A percentile compares a stretch with the other conserved stretches of the same genome.
phyloP scores from a whole-genome alignment of 1,140 invertebrate genomes.

The Cydia strobilella region DNA sequence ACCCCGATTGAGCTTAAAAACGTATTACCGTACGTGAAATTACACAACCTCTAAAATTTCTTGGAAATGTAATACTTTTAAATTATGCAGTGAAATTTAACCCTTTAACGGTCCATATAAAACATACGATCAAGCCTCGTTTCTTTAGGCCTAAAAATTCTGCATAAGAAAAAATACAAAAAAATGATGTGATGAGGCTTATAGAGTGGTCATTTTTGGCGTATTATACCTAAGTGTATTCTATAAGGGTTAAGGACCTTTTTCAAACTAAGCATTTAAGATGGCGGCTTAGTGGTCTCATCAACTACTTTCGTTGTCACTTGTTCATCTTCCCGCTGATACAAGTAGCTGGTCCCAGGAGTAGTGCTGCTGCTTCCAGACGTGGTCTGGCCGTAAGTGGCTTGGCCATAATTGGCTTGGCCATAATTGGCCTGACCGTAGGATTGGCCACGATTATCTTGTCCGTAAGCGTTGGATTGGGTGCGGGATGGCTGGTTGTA shows the following conservation, averaged over 20 bases:
- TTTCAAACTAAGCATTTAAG: constrained; percentile 32
- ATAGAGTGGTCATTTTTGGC: not conserved
- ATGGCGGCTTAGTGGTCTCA: constrained; percentile 47
- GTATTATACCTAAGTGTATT: not conserved
- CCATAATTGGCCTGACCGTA: constrained; percentile 39
- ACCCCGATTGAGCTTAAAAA: too few species aligned
- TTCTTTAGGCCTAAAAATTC: too few species aligned
- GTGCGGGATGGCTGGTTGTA: constrained; percentile 20
- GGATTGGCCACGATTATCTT: constrained; percentile 34
- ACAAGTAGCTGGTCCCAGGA: constrained; percentile 63
- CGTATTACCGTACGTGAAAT: too few species aligned
- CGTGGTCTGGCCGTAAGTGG: constrained; percentile 32
- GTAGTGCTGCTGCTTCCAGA: constrained; percentile 49
- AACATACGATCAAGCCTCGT: too few species aligned
- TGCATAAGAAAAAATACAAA: too few species aligned
- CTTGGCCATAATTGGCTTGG: constrained; percentile 40
- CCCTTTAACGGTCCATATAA: too few species aligned
- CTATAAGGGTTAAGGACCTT: not conserved
- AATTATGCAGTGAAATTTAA: too few species aligned
- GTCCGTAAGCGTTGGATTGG: not conserved
- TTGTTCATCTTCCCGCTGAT: constrained; percentile 60
- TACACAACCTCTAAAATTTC: too few species aligned
- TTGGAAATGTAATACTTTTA: too few species aligned
- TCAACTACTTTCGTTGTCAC: constrained; percentile 48
- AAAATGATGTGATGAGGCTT: too few species aligned